Evolutionary conservation across 2,888 invertebrate genomes (phyloP).

Genomic region (Pemphredon lugubris): DNA sequence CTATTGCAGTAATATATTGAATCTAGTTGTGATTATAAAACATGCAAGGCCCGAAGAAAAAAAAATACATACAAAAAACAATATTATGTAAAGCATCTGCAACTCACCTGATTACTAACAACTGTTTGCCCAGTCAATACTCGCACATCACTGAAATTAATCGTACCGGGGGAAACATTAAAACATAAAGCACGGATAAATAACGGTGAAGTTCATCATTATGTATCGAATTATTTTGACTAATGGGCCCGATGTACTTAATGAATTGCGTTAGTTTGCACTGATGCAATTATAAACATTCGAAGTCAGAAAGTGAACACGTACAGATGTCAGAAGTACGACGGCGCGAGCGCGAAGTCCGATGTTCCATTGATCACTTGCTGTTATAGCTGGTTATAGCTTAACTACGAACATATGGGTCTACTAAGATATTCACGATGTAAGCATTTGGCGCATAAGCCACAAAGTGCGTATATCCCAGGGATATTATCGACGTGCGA

Average conservation of each 20-base stretch:
- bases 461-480: not conserved
- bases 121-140: constrained; percentile 37
- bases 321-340: constrained; percentile 30
- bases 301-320: constrained; percentile 32
- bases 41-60: too few species aligned
- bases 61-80: too few species aligned
- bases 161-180: constrained; percentile 26
- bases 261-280: constrained; percentile 14
- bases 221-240: not conserved
- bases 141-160: constrained; percentile 39
- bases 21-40: too few species aligned
- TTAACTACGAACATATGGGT: constrained; percentile 58
- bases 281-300: constrained; percentile 43
- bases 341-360: constrained; percentile 60
- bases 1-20: too few species aligned
- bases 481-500: not conserved
- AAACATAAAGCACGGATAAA: not conserved
- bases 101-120: constrained; percentile 42
- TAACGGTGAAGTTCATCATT: constrained; percentile 32
- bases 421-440: constrained; percentile 40
- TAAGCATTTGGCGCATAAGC: constrained; percentile 6
- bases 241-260: constrained; percentile 1
- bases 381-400: constrained; percentile 54
- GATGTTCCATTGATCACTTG: constrained; percentile 62
- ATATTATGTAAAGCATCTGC: constrained; percentile 36